Base-by-base conservation (phyloP, 2,888 invertebrate genomes). In the Sinelater perroti region DNA sequence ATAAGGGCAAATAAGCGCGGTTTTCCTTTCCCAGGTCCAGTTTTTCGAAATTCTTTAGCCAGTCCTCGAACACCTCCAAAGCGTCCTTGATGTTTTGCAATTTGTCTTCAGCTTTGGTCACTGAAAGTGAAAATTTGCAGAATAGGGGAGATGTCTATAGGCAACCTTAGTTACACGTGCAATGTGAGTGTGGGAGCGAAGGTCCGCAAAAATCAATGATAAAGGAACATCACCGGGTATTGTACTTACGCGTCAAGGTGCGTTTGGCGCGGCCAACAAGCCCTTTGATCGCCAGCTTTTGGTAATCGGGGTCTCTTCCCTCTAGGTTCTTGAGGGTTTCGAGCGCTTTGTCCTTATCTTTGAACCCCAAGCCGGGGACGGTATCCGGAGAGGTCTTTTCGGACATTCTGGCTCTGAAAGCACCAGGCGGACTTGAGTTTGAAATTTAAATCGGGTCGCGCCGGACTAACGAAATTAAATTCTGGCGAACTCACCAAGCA, bases 231-330 rank as follows among this genome's bases (percentile, higher is more conserved):
- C n/a, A n/a, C n/a, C n/a, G n/a, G n/a, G n/a, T n/a, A n/a, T 10
- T 17, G 20, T 40, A 75, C 76, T 75, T 67, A 85, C 85, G 82
- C 1, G 89, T 86, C 1, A 90, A 80, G 0, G 89, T 88, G 18
- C 89, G 81, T 71, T 88, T 87, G 0, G 90, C 89, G 50, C 88
- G 81, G 3, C 88, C 88, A 14, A 89, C 81, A 2, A 90, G 79
- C 1, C 89, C 90, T 67, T 84, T 86, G 8, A 90, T 80, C 0
- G 90, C 89, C 50, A 91, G 76, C 70, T 84, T 86, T 78, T 91
- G 90, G 75, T 91, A 91, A 55, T 89, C 88, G 0, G 90, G 86
- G 78, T 91, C 91, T 7, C 91, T 79, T 0, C 88, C 91, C 64
- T 88, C 83, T 21, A 57, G 76, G 74, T 81, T 80, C 74, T 84